Base-by-base conservation (phyloP, 2,888 invertebrate genomes). In the Drosophila borborema region DNA sequence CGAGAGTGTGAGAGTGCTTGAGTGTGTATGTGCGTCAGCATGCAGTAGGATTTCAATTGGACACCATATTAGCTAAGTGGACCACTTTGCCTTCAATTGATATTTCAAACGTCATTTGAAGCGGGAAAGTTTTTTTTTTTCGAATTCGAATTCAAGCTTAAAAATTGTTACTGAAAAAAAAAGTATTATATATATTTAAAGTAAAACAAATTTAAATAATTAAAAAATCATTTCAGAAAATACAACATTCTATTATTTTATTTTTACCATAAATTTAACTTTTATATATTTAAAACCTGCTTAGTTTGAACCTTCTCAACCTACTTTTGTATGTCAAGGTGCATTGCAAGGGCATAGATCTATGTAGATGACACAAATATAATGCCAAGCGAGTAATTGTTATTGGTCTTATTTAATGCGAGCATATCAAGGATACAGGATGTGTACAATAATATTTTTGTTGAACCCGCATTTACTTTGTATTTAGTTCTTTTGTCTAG, bases 401-500 rank as follows among this genome's bases (percentile, higher is more conserved):
- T 40, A 5, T 31, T 38, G 31, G n/a, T 56, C 16, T 64, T 40
- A 49, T 20, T 49, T 23, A 34, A 31, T 12, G 12, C 14, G n/a
- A 51, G 34, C 2, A 28, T 18, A 34, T 20, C 43, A 9, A 20
- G 20, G 16, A 46, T 20, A 45, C 23, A 6, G 49, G 12, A 34
- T 36, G 59, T 60, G 28, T 23, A 40, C 20, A 60, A 43, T 46
- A 60, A 43, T 46, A 49, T 60, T 60, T 40, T 51, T 55, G 59
- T 31, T 51, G 8, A 46, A 38, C 55, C 46, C 12, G 45, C 28
- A 41, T 62, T 62, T 58, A 62, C 54, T 62, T 59, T 60, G 55
- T 34, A 48, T 43, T 58, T 18, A 48, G 63, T 65, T 74, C 69
- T 10, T 69, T 78, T 77, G 79, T 77, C 69, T 78, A 63, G 76